Base-by-base conservation (phyloP, 2,113 vertebrate species). In the Hydrolagus affinis region DNA sequence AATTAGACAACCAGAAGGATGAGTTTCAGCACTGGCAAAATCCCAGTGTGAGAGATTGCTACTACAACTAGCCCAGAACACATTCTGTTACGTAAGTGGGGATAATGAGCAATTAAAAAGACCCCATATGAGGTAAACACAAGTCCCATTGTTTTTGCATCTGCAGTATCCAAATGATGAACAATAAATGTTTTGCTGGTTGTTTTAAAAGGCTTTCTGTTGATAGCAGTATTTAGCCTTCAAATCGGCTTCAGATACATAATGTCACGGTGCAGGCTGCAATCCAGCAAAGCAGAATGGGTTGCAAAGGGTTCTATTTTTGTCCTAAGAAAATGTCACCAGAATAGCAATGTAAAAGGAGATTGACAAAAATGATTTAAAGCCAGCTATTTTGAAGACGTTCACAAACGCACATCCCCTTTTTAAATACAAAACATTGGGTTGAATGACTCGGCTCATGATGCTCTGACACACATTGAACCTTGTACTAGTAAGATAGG, bases 281-380 rank as follows among this genome's bases (percentile, higher is more conserved):
- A 75, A 56, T 57, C 3, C 73, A 75, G 73, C 73, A 56, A 56
- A 75, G 32, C 2, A 21, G 17, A 10, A 75, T n/a, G n/a, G n/a
- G n/a, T n/a, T n/a, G n/a, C n/a, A n/a, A n/a, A n/a, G 56, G 32
- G 32, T 75, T 75, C 32, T 75, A 75, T 56, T 75, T 75, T 75
- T 17, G 73, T 56, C 17, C 73, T 44, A 75, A 56, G 17, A 57
- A 75, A 75, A 75, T 75, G 73, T 75, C 73, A 57, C 73, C 73
- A 56, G 73, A 75, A 8, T 32, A 75, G 0, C 21, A 75, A 75
- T 56, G 4, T 56, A 56, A 56, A 30, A 75, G 21, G 15, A 30
- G 32, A 56, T 3, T 75, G 32, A 75, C 73, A 75, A 9, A 17
- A 44, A 44, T 2, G 17, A 56, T 14, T 17, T 19, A 74, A 74